Conservation (phyloP, 2,113 vertebrate species). For the Heteronetta atricapilla region DNA sequence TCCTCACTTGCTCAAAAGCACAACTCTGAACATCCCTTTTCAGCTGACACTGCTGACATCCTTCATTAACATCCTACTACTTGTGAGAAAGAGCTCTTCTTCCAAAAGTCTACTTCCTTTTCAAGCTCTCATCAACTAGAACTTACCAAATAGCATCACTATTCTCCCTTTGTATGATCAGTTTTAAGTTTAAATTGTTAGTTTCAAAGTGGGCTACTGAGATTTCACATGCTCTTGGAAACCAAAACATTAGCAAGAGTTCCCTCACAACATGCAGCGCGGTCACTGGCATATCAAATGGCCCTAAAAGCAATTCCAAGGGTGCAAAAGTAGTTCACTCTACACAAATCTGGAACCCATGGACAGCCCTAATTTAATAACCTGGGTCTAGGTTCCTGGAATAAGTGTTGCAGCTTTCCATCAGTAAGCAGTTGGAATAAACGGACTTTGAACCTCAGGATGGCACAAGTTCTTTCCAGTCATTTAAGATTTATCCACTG, state of each 20-base stretch:
- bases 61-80: not conserved
- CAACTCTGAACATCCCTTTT: not conserved
- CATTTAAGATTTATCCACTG: not conserved
- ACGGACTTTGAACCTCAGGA: not conserved
- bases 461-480: not conserved
- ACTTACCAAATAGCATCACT: rapidly evolving
- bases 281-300: not conserved
- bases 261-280: not conserved
- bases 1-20: not conserved
- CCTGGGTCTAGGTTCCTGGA: not conserved
- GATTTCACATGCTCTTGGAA: not conserved
- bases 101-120: not conserved
- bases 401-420: not conserved
- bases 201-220: not conserved
- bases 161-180: not conserved
- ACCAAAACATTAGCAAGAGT: not conserved
- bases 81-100: not conserved
- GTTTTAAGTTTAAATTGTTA: not conserved
- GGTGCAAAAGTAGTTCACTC: not conserved
- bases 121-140: not conserved
- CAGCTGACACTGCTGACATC: not conserved
- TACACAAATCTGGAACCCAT: not conserved
- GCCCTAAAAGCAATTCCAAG: not conserved
- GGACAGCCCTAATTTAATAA: not conserved
- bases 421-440: not conserved